These are phyloP conservation scores for Nanger granti DNA, from an alignment of 2,113 vertebrate species.

Conservation along the genomic window DNA sequence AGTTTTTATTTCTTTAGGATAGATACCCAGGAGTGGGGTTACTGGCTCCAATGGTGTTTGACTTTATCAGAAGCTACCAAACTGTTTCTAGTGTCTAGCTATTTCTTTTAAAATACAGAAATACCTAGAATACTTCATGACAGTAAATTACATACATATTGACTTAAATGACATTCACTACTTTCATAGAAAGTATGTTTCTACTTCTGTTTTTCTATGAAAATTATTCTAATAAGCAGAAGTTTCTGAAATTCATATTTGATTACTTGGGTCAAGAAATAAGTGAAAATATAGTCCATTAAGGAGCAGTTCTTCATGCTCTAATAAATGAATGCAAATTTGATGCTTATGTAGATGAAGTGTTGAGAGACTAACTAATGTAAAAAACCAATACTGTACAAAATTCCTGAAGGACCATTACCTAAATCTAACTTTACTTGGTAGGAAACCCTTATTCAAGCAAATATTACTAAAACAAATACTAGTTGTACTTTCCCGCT, in stretches of 20 bases:
- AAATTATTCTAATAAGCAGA: conserved; percentile 46
- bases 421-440: conserved; percentile 57
- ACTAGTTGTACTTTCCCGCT: conserved; percentile 35
- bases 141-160: not conserved
- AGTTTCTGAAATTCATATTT: conserved; percentile 46
- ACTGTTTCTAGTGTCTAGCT: not conserved
- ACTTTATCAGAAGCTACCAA: conserved; percentile 16
- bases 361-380: conserved; percentile 60
- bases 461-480: conserved; percentile 57
- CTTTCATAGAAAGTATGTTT: conserved; percentile 18
- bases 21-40: not conserved
- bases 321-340: conserved; percentile 52
- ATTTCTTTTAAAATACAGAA: not conserved
- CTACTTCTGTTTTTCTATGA: not conserved
- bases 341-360: conserved; percentile 13
- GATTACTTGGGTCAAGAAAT: conserved; percentile 26
- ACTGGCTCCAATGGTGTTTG: not conserved
- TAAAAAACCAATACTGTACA: conserved; percentile 54
- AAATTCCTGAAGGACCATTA: conserved; percentile 52
- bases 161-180: not conserved
- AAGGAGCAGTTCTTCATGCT: conserved; percentile 26
- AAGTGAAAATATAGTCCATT: conserved; percentile 43
- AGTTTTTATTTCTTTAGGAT: conserved; percentile 26
- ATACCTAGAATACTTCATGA: not conserved
- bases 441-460: conserved; percentile 48